A percentile compares a stretch with the other conserved stretches of the same genome.
These are phyloP conservation scores for Phyllopteryx taeniolatus DNA, from an alignment of 2,113 vertebrate genomes.

Conservation along the genomic window DNA sequence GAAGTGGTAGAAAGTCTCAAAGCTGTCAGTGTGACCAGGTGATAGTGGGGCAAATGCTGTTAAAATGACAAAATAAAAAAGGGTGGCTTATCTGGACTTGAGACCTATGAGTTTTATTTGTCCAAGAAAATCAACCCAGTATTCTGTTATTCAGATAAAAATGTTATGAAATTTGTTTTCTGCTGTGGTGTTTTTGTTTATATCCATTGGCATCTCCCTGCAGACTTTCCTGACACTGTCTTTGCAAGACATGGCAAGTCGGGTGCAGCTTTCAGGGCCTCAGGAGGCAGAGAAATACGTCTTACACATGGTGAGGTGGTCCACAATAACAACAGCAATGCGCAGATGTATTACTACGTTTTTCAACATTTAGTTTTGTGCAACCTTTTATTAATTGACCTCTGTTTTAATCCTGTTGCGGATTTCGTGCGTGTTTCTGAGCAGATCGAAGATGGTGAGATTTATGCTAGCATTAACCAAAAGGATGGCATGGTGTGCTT, in stretches of 20 bases:
- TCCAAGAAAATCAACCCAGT: too few species aligned
- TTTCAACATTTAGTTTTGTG: neutral
- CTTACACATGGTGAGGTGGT: slow-evolving; percentile 90
- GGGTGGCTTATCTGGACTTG: neutral
- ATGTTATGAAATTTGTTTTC: neutral
- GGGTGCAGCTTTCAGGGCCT: slow-evolving; percentile 92
- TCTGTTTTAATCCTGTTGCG: neutral
- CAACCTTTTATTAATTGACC: neutral
- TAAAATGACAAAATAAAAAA: neutral
- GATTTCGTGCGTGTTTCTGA: neutral
- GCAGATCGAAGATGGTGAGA: slow-evolving; percentile 99
- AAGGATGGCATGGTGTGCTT: slow-evolving; percentile 99
- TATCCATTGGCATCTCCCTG: slow-evolving; percentile 21
- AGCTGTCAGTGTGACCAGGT: neutral
- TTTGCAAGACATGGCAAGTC: slow-evolving; percentile 98
- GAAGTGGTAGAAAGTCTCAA: neutral
- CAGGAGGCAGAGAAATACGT: slow-evolving; percentile 99
- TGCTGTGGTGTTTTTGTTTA: neutral
- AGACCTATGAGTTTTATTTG: neutral
- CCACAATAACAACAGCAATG: neutral
- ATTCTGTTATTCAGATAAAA: neutral
- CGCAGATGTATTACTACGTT: neutral
- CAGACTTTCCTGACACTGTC: slow-evolving; percentile 98
- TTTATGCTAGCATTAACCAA: slow-evolving; percentile 99
- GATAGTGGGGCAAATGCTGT: neutral